Base-by-base conservation (phyloP, 2,888 invertebrate genomes). In the Amiota communis region DNA sequence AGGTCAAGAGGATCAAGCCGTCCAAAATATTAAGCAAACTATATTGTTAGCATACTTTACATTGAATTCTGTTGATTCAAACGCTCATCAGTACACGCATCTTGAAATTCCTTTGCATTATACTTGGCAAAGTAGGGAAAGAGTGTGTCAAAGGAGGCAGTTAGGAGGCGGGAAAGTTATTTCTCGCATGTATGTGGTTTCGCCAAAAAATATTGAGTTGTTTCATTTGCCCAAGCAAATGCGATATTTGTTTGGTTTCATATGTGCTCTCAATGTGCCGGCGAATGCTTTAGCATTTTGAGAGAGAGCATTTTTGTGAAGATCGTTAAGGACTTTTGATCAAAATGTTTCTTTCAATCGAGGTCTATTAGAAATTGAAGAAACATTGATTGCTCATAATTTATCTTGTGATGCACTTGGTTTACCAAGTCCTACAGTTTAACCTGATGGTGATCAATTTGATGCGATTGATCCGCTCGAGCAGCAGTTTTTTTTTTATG, bases 1-100 rank as follows among this genome's bases (percentile, higher is more conserved):
- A 48, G 74, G 75, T 12, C 72, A 76, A 53, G 76, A 59, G 23
- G 36, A 23, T 20, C 65, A 74, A 56, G 72, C 75, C n/a, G 20
- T 79, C 15, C 17, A 63, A 59, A 64, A 73, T 56, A 56, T 67
- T 4, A 74, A 51, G 59, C 11, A 48, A 1, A 76, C 72, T 0
- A 74, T 74, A 71, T 68, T 76, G 23, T 64, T 72, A 59, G 69
- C 23, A 23, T 23, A 23, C 3, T 23, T 23, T 23, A 23, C 1
- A 23, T 23, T 23, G 23, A 1, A 23, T 53, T 74, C 72, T 70
- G 70, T 75, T 53, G 36, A 70, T 57, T 71, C 72, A 51, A 75
- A 72, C 70, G 11, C 23, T 23, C 23, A 23, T 23, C 23, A 23
- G 23, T 23, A 23, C 23, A 23, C 23, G 8, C 72, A 72, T n/a